phyloP scores from a whole-genome alignment of 1,140 invertebrate species.

The Leptinotarsa lineolata region DNA sequence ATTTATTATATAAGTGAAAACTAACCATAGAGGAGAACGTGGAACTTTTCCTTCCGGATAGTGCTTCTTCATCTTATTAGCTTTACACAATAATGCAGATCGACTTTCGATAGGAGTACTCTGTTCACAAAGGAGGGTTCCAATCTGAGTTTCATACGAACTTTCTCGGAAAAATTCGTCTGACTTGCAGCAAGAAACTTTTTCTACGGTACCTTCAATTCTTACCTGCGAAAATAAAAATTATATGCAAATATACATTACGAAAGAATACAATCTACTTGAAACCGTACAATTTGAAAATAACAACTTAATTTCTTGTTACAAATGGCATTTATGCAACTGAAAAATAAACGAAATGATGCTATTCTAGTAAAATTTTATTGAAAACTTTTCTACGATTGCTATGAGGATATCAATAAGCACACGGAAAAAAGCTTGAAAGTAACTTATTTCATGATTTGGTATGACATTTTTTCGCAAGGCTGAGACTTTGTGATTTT shows the following conservation, averaged over 20 bases:
- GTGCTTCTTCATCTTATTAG: conserved; percentile 65
- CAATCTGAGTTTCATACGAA: conserved; percentile 82
- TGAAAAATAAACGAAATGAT: too few species aligned
- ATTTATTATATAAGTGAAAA: too few species aligned
- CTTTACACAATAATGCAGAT: conserved; percentile 64
- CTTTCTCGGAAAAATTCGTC: conserved; percentile 81
- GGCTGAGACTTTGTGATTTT: too few species aligned
- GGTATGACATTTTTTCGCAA: too few species aligned
- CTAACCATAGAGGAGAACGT: conserved; percentile 75
- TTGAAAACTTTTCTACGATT: too few species aligned
- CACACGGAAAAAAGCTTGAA: too few species aligned
- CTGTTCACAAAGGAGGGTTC: conserved; percentile 81
- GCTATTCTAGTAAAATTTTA: too few species aligned
- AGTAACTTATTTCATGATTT: too few species aligned
- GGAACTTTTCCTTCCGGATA: conserved; percentile 67
- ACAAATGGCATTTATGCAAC: not conserved
- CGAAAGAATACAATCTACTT: not conserved
- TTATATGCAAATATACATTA: not conserved
- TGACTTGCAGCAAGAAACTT: conserved; percentile 73
- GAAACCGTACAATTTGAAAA: not conserved
- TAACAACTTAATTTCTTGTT: conserved; percentile 5
- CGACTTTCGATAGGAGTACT: conserved; percentile 70
- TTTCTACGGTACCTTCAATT: conserved; percentile 82
- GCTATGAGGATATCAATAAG: too few species aligned
- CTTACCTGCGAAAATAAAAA: conserved; percentile 63